A percentile compares a stretch with the other conserved stretches of the same genome.
phyloP scores from a whole-genome alignment of 1,140 invertebrate genomes.

The Hycleus cichorii region DNA sequence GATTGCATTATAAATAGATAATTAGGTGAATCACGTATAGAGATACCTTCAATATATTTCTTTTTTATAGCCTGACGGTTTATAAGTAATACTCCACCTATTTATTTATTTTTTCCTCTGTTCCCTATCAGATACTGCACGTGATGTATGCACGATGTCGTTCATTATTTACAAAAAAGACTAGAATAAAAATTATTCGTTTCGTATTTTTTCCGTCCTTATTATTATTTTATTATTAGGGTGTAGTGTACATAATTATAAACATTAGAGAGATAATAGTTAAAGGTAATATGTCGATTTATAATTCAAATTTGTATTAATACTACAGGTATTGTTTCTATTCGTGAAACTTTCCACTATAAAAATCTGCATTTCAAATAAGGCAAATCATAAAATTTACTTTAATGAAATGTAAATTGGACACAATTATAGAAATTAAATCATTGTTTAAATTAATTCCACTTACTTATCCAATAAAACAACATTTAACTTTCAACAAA shows the following conservation, averaged over 20 bases:
- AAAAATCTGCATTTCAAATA: too few species aligned
- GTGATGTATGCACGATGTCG: not conserved
- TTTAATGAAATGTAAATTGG: too few species aligned
- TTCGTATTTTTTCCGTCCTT: not conserved
- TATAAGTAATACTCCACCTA: slow-evolving; percentile 11
- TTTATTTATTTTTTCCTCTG: not conserved
- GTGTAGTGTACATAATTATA: too few species aligned
- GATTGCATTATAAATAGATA: slow-evolving; percentile 11
- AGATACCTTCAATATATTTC: not conserved
- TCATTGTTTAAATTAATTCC: too few species aligned
- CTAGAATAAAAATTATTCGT: slow-evolving; percentile 4
- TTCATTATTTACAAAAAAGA: slow-evolving; percentile 9
- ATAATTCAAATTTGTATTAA: too few species aligned
- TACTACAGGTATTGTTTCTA: too few species aligned
- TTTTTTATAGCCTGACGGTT: slow-evolving; percentile 7
- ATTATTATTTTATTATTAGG: too few species aligned
- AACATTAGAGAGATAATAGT: too few species aligned
- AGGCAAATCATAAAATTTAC: too few species aligned
- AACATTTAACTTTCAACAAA: not conserved
- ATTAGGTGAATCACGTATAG: slow-evolving; percentile 14
- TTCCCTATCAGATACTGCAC: not conserved
- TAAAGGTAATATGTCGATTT: too few species aligned
- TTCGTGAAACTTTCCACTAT: too few species aligned
- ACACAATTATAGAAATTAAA: too few species aligned
- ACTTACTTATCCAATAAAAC: not conserved